Evolutionary conservation across 2,888 invertebrate species (phyloP).

Genomic region (Julus scanicus): DNA sequence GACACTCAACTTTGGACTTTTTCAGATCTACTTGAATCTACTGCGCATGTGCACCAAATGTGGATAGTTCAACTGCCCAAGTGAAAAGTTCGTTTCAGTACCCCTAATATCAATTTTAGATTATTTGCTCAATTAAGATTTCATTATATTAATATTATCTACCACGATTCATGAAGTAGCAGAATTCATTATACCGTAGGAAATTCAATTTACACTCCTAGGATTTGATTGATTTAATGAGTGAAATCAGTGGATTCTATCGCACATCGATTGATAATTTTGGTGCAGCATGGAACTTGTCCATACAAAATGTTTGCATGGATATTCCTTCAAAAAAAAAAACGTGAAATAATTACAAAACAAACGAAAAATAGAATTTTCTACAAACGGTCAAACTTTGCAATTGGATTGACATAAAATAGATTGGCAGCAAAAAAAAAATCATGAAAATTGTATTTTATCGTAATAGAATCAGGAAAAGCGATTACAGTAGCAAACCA

Average conservation of each 20-base stretch:
- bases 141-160: not conserved
- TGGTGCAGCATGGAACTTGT: not conserved
- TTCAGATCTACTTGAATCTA: too few species aligned
- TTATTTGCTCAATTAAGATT: slow-evolving; percentile 39
- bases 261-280: slow-evolving; percentile 1
- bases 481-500: not conserved
- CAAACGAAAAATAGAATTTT: slow-evolving; percentile 5
- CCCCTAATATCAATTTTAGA: not conserved
- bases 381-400: not conserved
- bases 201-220: not conserved
- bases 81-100: too few species aligned
- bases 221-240: not conserved
- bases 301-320: not conserved
- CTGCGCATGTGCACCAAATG: too few species aligned
- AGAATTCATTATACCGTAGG: not conserved
- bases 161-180: not conserved
- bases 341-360: not conserved
- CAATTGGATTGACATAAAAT: not conserved
- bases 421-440: not conserved
- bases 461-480: not conserved
- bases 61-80: too few species aligned
- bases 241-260: not conserved
- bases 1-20: too few species aligned
- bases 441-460: slow-evolving; percentile 14
- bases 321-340: not conserved